Evolutionary conservation across 2,888 invertebrate genomes (phyloP).

Genomic region (Bimastos eiseni): DNA sequence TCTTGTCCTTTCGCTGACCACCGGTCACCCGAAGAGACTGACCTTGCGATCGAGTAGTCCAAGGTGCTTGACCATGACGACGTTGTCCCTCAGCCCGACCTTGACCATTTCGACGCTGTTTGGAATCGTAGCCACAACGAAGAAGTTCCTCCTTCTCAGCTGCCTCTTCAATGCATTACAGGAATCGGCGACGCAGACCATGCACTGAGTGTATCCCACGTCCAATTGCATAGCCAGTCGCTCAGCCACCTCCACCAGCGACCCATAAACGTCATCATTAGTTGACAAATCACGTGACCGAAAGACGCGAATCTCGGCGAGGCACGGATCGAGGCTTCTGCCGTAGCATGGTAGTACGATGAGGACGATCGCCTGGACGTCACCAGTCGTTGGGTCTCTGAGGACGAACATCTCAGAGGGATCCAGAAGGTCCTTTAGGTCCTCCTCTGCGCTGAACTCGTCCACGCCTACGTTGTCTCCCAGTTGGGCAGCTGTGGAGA

Average conservation of each 20-base stretch:
- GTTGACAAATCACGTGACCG: not conserved
- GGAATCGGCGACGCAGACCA: not conserved
- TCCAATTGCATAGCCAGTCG: not conserved
- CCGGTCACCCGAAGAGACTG: not conserved
- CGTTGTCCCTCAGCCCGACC: not conserved
- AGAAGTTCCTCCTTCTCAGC: not conserved
- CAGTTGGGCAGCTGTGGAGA: not conserved
- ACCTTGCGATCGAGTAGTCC: not conserved
- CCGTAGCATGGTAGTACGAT: not conserved
- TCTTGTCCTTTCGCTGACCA: not conserved
- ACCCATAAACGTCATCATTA: not conserved
- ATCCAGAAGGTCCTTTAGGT: not conserved
- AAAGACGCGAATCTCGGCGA: not conserved
- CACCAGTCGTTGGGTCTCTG: not conserved
- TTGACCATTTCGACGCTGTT: constrained; percentile 5
- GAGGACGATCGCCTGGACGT: not conserved
- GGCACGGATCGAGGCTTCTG: not conserved
- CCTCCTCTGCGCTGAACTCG: not conserved
- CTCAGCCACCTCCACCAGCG: not conserved
- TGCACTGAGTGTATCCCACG: not conserved
- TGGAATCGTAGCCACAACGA: not conserved
- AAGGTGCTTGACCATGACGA: not conserved
- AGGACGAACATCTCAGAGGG: not conserved
- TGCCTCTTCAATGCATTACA: not conserved
- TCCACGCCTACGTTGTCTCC: not conserved